Base-by-base conservation (phyloP, 1,140 invertebrate genomes). In the Whitmania pigra region DNA sequence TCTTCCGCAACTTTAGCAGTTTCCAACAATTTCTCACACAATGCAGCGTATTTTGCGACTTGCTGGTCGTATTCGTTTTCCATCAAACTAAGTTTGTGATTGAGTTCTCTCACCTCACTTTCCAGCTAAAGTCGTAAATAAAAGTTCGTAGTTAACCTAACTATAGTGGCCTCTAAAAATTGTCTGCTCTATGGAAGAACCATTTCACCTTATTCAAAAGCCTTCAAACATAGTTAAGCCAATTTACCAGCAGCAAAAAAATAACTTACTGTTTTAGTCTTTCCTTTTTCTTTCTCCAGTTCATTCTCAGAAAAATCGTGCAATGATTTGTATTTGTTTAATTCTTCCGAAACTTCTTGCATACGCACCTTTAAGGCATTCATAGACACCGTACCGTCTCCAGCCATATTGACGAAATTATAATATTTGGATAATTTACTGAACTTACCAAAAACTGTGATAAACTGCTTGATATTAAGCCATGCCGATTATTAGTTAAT, bases 271-370 rank as follows among this genome's bases (percentile, higher is more conserved):
- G 57, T 2, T 63, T 63, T 63, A 18, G 57, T 63, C 18, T 63
- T 63, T 22, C 6, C 3, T 17, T 63, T 63, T n/a, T 63, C 57
- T 22, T 25, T 63, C 29, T 63, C 57, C 57, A 63, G 20, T 63
- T 63, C 57, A 25, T 63, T 63, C 29, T 63, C 57, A 63, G 57
- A 63, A 31, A 31, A 22, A 25, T 63, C 57, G 57, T 25, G 29
- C 57, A 63, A 63, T 11, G 57, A 25, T 31, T 63, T 63, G 57
- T 63, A 63, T 63, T 63, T 63, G 20, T 31, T 63, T n/a, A 63
- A 31, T 63, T 63, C 57, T 63, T 63, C 57, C 57, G 57, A 63
- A 63, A 63, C 57, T 63, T 63, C 57, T n/a, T 63, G 57, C 57
- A 63, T 63, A 31, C 57, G 57, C 22, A 63, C 4, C 18, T 63